Percentiles rank a stretch among this genome's conserved stretches.
These are phyloP conservation scores for Gallinago paraguaiae DNA, from an alignment of 2,113 vertebrate genomes.

Conservation along the genomic window DNA sequence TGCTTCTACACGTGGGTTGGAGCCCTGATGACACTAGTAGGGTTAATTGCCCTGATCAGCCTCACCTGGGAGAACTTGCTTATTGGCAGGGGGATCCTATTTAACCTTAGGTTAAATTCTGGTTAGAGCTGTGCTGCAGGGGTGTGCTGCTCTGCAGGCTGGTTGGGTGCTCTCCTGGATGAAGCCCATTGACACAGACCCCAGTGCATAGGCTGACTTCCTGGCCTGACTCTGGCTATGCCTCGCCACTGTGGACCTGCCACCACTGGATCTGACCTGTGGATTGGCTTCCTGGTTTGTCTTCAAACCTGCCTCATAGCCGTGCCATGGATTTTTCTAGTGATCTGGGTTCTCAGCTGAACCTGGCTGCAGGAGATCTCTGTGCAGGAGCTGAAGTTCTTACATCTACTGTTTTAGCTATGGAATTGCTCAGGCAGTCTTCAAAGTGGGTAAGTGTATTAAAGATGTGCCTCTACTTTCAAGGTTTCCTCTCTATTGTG, in stretches of 20 bases:
- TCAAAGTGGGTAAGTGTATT: neutral
- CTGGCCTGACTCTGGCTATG: neutral
- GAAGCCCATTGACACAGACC: rapidly evolving
- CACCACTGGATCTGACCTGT: rapidly evolving
- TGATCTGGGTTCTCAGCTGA: neutral
- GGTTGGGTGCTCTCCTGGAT: rapidly evolving
- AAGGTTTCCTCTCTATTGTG: neutral
- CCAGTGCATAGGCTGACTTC: rapidly evolving
- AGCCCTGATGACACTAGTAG: neutral
- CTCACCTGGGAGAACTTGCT: neutral
- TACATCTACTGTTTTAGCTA: neutral
- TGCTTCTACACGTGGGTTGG: neutral
- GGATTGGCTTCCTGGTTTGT: neutral
- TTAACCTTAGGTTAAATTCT: neutral
- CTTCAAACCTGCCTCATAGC: neutral
- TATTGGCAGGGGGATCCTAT: neutral
- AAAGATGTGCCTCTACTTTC: neutral
- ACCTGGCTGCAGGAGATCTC: neutral
- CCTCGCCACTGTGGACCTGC: neutral
- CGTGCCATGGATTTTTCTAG: rapidly evolving
- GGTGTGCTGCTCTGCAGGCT: rapidly evolving
- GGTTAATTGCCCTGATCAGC: neutral
- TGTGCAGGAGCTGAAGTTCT: neutral
- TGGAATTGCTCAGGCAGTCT: neutral
- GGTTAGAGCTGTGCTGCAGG: rapidly evolving